Percentiles rank a stretch among this genome's conserved stretches.
These are phyloP conservation scores for Datnioides undecimradiatus DNA, from an alignment of 2,113 vertebrate genomes.

Conservation along the genomic window DNA sequence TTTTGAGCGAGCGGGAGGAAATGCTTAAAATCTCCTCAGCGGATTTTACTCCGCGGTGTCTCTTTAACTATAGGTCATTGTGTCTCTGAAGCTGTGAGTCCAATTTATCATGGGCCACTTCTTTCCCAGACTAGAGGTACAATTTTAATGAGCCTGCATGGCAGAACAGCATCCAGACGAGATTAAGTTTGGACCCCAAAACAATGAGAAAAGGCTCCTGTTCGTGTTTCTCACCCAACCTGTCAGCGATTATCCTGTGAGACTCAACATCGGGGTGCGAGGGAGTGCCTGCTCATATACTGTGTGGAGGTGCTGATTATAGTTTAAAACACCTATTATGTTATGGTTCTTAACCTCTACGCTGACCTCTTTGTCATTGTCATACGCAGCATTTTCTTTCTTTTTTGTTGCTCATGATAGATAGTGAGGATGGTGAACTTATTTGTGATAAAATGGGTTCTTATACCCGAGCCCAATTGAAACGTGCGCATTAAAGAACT, in stretches of 20 bases:
- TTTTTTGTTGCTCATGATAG: conserved; percentile 14
- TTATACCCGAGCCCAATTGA: conserved; percentile 2
- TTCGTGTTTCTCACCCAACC: background rate
- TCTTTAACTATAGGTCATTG: conserved; percentile 34
- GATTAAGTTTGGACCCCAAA: background rate
- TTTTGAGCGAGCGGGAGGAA: background rate
- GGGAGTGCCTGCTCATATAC: background rate
- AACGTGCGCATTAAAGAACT: conserved; percentile 50
- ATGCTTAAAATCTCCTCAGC: background rate
- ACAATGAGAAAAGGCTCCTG: background rate
- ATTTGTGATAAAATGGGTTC: conserved; percentile 15
- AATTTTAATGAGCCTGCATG: conserved; percentile 39
- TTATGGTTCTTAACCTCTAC: background rate
- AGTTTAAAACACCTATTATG: conserved; percentile 7
- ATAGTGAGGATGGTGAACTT: conserved; percentile 5
- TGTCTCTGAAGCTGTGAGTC: background rate
- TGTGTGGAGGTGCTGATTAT: background rate
- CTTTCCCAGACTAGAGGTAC: background rate
- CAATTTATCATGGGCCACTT: conserved; percentile 3
- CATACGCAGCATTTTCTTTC: background rate
- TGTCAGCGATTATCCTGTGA: conserved; percentile 16
- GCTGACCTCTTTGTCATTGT: conserved; percentile 19
- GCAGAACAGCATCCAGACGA: background rate
- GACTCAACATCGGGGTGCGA: background rate
- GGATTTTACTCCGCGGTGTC: background rate